These are phyloP conservation scores for Maccullochella peelii DNA, from an alignment of 2,113 vertebrate species.

Conservation along the genomic window DNA sequence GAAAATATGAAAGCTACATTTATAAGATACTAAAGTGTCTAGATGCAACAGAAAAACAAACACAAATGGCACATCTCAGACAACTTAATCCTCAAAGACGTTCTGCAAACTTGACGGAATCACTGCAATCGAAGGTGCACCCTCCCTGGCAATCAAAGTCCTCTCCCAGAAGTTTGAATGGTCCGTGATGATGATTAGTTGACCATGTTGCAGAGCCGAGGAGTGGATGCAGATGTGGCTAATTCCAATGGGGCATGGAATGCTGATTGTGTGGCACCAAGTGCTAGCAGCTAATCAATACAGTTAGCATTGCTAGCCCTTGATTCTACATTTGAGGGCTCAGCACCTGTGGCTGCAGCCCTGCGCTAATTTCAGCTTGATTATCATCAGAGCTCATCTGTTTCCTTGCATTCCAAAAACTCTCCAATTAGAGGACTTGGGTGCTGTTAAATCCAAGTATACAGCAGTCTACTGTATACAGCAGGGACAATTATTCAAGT, in stretches of 20 bases:
- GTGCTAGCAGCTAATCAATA: conserved; percentile 76
- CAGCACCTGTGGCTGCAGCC: conserved; percentile 70
- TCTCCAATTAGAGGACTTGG: conserved; percentile 65
- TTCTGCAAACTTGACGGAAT: conserved; percentile 38
- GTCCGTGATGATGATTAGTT: conserved; percentile 73
- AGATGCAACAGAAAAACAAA: conserved; percentile 1
- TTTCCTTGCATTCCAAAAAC: conserved; percentile 47
- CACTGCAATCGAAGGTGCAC: conserved; percentile 3
- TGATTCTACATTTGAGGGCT: conserved; percentile 34
- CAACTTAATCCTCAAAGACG: conserved; percentile 9
- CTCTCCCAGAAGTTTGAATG: conserved; percentile 63
- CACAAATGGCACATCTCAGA: conserved; percentile 14
- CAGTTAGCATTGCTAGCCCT: conserved; percentile 50
- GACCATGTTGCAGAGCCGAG: conserved; percentile 51
- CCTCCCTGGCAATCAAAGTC: conserved; percentile 61
- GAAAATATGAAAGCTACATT: not conserved
- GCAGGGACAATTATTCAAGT: conserved; percentile 36
- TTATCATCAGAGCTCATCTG: conserved; percentile 75
- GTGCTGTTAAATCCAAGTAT: conserved; percentile 42
- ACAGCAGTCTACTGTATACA: conserved; percentile 21
- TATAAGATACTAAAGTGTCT: not conserved
- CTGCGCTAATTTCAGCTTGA: conserved; percentile 65
- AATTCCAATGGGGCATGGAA: conserved; percentile 47
- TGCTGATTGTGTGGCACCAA: conserved; percentile 71
- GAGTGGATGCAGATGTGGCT: conserved; percentile 75